These are phyloP conservation scores for Ceratitis capitata DNA, from an alignment of 1,140 invertebrate genomes.

Conservation along the genomic window DNA sequence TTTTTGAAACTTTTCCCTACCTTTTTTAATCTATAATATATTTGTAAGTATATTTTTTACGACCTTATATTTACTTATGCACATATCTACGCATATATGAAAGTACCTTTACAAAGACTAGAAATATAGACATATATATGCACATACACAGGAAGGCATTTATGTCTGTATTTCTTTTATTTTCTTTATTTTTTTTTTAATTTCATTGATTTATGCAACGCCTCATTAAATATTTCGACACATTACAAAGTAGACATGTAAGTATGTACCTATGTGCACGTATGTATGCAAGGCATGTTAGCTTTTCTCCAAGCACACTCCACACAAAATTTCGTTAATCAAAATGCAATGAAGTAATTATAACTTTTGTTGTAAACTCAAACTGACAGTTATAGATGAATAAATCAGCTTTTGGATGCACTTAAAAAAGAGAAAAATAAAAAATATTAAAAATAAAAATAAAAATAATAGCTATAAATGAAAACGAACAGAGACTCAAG, in stretches of 20 bases:
- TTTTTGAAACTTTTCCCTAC: not conserved
- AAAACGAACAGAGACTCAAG: not conserved
- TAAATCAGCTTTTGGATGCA: conserved; percentile 15
- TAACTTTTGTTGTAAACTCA: not conserved
- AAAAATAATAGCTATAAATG: not conserved
- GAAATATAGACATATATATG: not conserved
- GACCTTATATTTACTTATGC: no score
- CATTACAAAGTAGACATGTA: not conserved
- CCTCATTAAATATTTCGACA: not conserved
- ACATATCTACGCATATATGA: no score
- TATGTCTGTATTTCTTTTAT: not conserved
- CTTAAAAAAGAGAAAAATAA: not conserved
- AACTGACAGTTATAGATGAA: conserved; percentile 28
- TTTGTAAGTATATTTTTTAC: no score
- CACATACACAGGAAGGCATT: no score
- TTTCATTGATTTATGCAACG: conserved; percentile 18
- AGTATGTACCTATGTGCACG: not conserved
- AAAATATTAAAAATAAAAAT: not conserved
- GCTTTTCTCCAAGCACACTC: not conserved
- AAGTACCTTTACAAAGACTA: not conserved
- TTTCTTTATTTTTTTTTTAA: not conserved
- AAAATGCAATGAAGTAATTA: conserved; percentile 29
- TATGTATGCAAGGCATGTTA: not conserved
- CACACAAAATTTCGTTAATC: not conserved
- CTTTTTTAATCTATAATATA: no score